A percentile compares a stretch with the other conserved stretches of the same genome.
phyloP scores from a whole-genome alignment of 2,888 invertebrate species.

The Ichneumoninae sp. region DNA sequence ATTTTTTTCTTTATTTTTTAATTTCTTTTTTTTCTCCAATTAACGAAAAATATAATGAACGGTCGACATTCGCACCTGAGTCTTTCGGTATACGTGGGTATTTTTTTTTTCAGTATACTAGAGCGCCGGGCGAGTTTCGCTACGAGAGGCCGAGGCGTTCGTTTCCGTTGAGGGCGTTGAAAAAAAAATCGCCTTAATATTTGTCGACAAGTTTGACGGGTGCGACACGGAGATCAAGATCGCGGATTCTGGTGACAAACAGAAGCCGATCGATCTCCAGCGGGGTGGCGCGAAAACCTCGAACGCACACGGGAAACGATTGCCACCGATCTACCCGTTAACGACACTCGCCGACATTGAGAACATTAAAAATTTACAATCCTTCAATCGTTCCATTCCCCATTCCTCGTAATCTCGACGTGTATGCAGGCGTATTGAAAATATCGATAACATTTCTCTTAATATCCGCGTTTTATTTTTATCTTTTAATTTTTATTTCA shows the following conservation, averaged over 20 bases:
- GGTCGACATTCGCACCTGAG: constrained; percentile 80
- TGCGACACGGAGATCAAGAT: constrained; percentile 21
- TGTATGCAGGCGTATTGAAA: constrained; percentile 81
- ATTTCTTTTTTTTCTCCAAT: constrained; percentile 53
- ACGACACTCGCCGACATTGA: constrained; percentile 51
- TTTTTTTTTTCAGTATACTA: constrained; percentile 80
- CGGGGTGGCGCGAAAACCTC: constrained; percentile 1
- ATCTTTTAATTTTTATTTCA: constrained; percentile 36
- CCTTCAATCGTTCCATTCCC: constrained; percentile 52
- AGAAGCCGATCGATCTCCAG: constrained; percentile 36
- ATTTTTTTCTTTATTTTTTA: constrained; percentile 25
- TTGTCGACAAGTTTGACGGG: constrained; percentile 41
- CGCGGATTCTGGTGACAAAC: constrained; percentile 47
- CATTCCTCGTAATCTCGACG: constrained; percentile 64
- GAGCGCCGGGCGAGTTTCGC: constrained; percentile 73
- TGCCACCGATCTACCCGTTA: constrained; percentile 5
- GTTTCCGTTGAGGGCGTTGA: constrained; percentile 18
- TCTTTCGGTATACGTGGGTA: constrained; percentile 83
- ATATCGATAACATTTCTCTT: constrained; percentile 79
- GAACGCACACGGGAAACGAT: constrained; percentile 35
- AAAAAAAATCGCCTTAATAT: constrained; percentile 42
- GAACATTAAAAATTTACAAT: constrained; percentile 62
- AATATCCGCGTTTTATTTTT: constrained; percentile 62
- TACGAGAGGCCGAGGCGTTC: constrained; percentile 35
- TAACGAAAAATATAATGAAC: constrained; percentile 68